Conservation (phyloP, 1,140 invertebrate species). For the Drosophila auraria region DNA sequence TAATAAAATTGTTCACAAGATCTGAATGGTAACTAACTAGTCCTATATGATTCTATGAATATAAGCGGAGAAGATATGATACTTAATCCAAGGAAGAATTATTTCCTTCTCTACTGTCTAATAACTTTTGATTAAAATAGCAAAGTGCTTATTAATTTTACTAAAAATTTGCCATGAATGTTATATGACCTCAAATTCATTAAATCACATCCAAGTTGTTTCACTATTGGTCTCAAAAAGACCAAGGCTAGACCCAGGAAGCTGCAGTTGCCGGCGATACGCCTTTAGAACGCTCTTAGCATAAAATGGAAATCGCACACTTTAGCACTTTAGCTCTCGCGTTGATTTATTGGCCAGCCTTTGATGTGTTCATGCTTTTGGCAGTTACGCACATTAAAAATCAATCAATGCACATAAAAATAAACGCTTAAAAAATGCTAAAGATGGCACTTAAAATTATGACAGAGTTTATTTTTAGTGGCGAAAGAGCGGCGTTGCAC, state of each 20-base stretch:
- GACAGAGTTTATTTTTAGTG: constrained; percentile 61
- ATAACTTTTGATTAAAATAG: neutral
- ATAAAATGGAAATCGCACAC: constrained; percentile 20
- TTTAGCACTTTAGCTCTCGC: neutral
- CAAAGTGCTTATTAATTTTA: neutral
- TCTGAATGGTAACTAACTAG: too few species aligned
- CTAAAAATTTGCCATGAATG: too few species aligned
- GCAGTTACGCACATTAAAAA: constrained; percentile 67
- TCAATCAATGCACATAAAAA: constrained; percentile 60
- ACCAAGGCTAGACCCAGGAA: neutral
- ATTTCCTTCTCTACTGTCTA: neutral
- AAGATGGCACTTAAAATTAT: constrained; percentile 51
- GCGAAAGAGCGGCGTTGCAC: constrained; percentile 42
- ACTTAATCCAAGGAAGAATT: neutral
- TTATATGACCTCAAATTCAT: neutral
- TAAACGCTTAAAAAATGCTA: constrained; percentile 17
- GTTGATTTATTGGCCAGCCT: constrained; percentile 34
- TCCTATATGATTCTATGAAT: neutral
- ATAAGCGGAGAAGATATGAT: neutral
- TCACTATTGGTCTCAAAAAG: neutral
- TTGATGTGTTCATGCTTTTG: constrained; percentile 47
- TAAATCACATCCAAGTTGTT: neutral
- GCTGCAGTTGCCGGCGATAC: constrained; percentile 45
- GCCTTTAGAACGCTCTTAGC: constrained; percentile 33
- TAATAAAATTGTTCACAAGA: neutral